Percentiles rank a stretch among this genome's conserved stretches.
Evolutionary conservation across 2,888 invertebrate species (phyloP).

Genomic region (Onthophagus sagittarius): DNA sequence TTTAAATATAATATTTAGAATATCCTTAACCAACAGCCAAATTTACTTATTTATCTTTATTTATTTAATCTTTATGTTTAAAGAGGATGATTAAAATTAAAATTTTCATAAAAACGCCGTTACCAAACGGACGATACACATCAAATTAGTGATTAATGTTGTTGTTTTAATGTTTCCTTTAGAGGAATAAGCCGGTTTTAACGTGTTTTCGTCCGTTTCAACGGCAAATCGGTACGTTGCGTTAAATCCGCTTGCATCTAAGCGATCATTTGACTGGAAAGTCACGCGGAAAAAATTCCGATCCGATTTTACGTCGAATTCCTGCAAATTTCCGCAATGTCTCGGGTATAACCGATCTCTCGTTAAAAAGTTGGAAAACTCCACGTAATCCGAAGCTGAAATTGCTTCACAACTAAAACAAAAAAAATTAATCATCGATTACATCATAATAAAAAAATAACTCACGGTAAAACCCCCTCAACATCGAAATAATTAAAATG

Average conservation of each 20-base stretch:
- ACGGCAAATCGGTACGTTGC: conserved; percentile 84
- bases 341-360: conserved; percentile 85
- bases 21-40: no score
- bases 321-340: conserved; percentile 81
- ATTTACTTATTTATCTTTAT: no score
- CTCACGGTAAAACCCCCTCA: conserved; percentile 92
- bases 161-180: not conserved
- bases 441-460: conserved; percentile 32
- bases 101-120: no score
- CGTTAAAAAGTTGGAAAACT: conserved; percentile 92
- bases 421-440: not conserved
- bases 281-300: conserved; percentile 91
- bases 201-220: conserved; percentile 59
- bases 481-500: conserved; percentile 91
- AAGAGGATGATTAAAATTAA: no score
- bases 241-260: conserved; percentile 92
- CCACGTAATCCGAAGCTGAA: conserved; percentile 92
- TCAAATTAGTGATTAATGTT: no score
- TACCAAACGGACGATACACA: no score
- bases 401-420: conserved; percentile 77
- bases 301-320: conserved; percentile 82
- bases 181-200: conserved; percentile 31
- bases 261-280: conserved; percentile 88
- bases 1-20: no score
- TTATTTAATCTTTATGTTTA: no score